Conservation (phyloP, 2,113 vertebrate genomes). For the Pholis gunnellus region DNA sequence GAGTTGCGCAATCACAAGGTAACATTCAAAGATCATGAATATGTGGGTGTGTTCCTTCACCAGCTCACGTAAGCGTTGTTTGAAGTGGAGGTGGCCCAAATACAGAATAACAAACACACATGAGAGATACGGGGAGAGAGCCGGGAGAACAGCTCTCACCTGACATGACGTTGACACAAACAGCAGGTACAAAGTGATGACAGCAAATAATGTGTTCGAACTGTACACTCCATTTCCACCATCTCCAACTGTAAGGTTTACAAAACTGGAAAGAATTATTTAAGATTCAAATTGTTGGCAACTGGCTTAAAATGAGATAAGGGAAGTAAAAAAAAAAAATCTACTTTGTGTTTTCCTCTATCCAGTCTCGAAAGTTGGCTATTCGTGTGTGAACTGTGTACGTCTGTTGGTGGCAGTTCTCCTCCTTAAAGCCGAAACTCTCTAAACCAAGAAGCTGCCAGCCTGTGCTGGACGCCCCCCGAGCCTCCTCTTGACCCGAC, state of each 20-base stretch:
- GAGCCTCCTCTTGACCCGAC: conserved; percentile 12
- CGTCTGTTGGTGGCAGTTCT: conserved; percentile 83
- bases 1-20: neutral
- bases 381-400: conserved; percentile 87
- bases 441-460: conserved; percentile 92
- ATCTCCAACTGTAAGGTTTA: neutral
- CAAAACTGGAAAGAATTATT: conserved; percentile 6
- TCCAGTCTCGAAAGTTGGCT: conserved; percentile 90
- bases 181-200: neutral
- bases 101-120: conserved; percentile 13
- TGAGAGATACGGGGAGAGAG: neutral
- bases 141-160: neutral
- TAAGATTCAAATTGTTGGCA: neutral
- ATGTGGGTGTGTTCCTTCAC: neutral
- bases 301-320: neutral
- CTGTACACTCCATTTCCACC: neutral
- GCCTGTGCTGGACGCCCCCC: conserved; percentile 68
- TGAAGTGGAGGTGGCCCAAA: conserved; percentile 7
- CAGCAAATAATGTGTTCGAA: neutral
- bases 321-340: neutral
- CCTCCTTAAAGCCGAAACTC: conserved; percentile 88
- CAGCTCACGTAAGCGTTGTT: neutral
- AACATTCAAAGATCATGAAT: neutral
- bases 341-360: conserved; percentile 88
- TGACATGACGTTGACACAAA: conserved; percentile 1